A percentile compares a stretch with the other conserved stretches of the same genome.
These are phyloP conservation scores for Nestor notabilis DNA, from an alignment of 2,113 vertebrate species.

Conservation along the genomic window DNA sequence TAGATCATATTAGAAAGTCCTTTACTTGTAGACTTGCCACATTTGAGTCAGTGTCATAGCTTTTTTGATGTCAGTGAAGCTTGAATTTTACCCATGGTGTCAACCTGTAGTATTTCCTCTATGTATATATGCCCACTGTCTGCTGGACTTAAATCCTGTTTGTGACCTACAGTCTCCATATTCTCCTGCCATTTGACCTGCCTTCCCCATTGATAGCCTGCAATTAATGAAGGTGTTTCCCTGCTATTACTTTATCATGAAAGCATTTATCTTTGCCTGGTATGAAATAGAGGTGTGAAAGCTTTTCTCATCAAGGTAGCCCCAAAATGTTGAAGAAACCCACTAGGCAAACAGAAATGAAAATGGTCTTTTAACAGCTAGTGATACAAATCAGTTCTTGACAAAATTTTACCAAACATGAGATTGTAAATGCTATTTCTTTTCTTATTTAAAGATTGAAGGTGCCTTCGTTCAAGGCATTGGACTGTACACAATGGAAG, in stretches of 20 bases:
- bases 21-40: neutral
- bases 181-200: neutral
- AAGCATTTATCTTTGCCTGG: neutral
- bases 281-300: neutral
- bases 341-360: neutral
- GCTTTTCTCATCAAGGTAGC: neutral
- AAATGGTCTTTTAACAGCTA: neutral
- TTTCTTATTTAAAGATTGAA: slow-evolving; percentile 80
- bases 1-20: neutral
- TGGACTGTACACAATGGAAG: slow-evolving; percentile 86
- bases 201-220: neutral
- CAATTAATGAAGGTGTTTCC: neutral
- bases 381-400: neutral
- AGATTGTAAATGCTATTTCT: neutral
- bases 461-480: slow-evolving; percentile 86
- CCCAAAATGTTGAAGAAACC: neutral
- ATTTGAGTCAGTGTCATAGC: neutral
- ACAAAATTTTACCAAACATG: neutral
- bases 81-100: neutral
- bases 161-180: neutral
- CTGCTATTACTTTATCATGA: neutral
- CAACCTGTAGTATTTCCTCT: neutral
- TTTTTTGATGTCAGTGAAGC: neutral
- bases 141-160: neutral
- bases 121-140: neutral